These are phyloP conservation scores for Operophtera brumata DNA, from an alignment of 2,888 invertebrate genomes.

Conservation along the genomic window DNA sequence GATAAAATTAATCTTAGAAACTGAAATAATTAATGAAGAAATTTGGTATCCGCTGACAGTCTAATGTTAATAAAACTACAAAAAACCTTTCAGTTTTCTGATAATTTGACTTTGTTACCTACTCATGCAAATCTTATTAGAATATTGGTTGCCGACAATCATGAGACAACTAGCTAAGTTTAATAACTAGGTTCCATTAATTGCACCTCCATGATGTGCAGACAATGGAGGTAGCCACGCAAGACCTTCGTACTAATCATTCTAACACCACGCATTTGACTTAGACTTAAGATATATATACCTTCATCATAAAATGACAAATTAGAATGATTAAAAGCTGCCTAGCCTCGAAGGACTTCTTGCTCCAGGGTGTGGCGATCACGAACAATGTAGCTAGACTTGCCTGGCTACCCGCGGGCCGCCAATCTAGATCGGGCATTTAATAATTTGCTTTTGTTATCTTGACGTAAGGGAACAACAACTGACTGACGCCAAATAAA, in stretches of 20 bases:
- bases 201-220: constrained; percentile 50
- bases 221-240: constrained; percentile 56
- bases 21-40: too few relatives aligned
- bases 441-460: constrained; percentile 58
- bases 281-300: constrained; percentile 53
- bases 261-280: constrained; percentile 53
- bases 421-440: constrained; percentile 52
- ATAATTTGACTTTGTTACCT: constrained; percentile 21
- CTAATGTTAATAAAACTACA: neutral
- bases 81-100: constrained; percentile 16
- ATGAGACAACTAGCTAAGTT: constrained; percentile 40
- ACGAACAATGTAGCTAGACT: constrained; percentile 53
- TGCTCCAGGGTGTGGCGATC: constrained; percentile 69
- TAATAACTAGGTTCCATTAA: constrained; percentile 52
- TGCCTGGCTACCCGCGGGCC: constrained; percentile 35
- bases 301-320: constrained; percentile 62
- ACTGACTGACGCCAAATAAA: constrained; percentile 42
- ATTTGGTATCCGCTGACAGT: neutral
- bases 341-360: constrained; percentile 60
- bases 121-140: constrained; percentile 40
- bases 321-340: constrained; percentile 62
- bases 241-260: constrained; percentile 54
- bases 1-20: too few relatives aligned
- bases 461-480: constrained; percentile 46
- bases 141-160: constrained; percentile 36